Conservation (phyloP, 2,113 vertebrate genomes). For the Heterochromis multidens region DNA sequence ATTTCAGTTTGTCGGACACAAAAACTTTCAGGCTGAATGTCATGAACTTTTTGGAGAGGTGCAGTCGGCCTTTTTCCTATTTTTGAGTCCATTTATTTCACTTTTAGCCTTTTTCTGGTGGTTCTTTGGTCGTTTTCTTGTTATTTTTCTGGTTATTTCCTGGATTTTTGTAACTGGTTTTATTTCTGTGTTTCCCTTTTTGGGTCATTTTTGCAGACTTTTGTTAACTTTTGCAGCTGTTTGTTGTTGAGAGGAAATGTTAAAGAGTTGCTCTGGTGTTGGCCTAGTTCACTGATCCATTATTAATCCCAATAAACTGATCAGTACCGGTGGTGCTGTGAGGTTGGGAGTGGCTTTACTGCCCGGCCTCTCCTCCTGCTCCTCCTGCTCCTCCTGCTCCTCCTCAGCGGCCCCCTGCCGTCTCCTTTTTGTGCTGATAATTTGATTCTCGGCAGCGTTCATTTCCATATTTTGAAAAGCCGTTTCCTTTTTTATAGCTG, state of each 20-base stretch:
- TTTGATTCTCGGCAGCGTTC: neutral
- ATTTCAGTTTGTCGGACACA: neutral
- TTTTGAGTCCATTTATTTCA: too few species aligned
- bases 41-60: neutral
- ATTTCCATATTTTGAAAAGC: constrained; percentile 9
- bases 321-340: too few species aligned
- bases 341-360: neutral
- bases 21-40: neutral
- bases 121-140: too few species aligned
- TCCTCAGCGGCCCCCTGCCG: neutral
- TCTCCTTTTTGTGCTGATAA: neutral
- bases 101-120: too few species aligned
- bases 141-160: too few species aligned
- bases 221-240: too few species aligned
- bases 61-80: neutral
- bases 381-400: too few species aligned
- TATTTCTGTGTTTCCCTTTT: too few species aligned
- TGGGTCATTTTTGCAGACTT: too few species aligned
- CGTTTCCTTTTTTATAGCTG: neutral
- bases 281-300: neutral
- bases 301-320: neutral
- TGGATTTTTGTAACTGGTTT: too few species aligned
- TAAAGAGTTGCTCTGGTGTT: neutral
- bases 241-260: too few species aligned
- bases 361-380: neutral